phyloP scores from a whole-genome alignment of 2,888 invertebrate genomes.

The Spodoptera littoralis region DNA sequence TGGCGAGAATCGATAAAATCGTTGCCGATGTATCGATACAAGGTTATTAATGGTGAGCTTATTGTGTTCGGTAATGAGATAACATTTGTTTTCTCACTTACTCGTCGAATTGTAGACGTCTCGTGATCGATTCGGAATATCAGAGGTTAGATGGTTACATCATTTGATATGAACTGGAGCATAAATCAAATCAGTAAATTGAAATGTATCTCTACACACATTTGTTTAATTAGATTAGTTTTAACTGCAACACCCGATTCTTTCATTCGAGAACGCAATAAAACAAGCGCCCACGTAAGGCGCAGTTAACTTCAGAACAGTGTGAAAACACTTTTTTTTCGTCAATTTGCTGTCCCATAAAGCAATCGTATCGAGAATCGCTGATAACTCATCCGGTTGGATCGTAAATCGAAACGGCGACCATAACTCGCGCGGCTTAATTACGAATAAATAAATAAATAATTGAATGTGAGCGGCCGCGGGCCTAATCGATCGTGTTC shows the following conservation, averaged over 20 bases:
- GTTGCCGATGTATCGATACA: constrained; percentile 77
- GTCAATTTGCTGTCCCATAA: constrained; percentile 61
- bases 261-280: background rate
- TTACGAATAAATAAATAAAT: constrained; percentile 90
- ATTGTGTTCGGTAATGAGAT: constrained; percentile 79
- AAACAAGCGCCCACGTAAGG: background rate
- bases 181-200: no score
- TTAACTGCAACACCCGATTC: no score
- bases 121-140: constrained; percentile 1
- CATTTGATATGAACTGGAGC: background rate
- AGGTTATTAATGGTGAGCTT: constrained; percentile 80
- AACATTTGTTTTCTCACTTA: constrained; percentile 63
- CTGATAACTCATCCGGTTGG: constrained; percentile 79
- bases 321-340: constrained; percentile 56
- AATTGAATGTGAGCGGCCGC: constrained; percentile 89
- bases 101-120: constrained; percentile 25
- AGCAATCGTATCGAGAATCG: constrained; percentile 64
- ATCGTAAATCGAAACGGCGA: constrained; percentile 79
- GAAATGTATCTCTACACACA: no score
- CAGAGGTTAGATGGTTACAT: background rate
- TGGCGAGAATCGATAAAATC: constrained; percentile 80
- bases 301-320: constrained; percentile 36
- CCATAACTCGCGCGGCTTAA: constrained; percentile 87
- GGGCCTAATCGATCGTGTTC: constrained; percentile 85
- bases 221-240: no score